A percentile compares a stretch with the other conserved stretches of the same genome.
These are phyloP conservation scores for Ichneumoninae sp. DNA, from an alignment of 2,888 invertebrate genomes.

Conservation along the genomic window DNA sequence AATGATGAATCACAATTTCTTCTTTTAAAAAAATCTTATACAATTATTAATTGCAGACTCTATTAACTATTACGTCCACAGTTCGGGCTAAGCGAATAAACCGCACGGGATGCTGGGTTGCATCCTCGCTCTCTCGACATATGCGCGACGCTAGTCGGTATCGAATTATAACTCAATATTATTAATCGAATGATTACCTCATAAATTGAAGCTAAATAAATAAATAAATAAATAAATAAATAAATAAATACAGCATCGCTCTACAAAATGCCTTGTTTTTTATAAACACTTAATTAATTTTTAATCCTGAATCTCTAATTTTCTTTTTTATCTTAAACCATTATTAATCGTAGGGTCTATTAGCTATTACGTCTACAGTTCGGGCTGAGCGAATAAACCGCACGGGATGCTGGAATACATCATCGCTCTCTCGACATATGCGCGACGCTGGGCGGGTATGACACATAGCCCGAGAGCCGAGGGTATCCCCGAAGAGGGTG, in stretches of 20 bases:
- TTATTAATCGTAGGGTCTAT: constrained; percentile 23
- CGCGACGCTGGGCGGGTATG: constrained; percentile 62
- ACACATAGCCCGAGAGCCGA: constrained; percentile 54
- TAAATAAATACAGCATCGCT: too few species aligned
- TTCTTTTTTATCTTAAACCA: too few species aligned
- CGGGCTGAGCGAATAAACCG: constrained; percentile 56
- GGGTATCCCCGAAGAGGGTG: constrained; percentile 35
- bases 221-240: too few species aligned
- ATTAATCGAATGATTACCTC: too few species aligned
- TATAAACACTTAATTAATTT: too few species aligned
- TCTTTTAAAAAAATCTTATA: too few species aligned
- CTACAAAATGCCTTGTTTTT: too few species aligned
- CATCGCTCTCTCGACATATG: constrained; percentile 67
- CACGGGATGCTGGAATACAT: constrained; percentile 61
- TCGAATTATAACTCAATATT: too few species aligned
- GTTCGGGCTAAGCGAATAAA: constrained; percentile 56
- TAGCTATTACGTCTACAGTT: constrained; percentile 50
- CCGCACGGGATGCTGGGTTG: constrained; percentile 59
- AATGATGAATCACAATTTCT: too few species aligned
- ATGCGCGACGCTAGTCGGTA: constrained; percentile 61
- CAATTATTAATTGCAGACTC: neutral
- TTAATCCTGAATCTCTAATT: too few species aligned
- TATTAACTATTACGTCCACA: constrained; percentile 50
- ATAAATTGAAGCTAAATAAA: too few species aligned
- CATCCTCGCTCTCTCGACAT: constrained; percentile 66